Evolutionary conservation across 2,888 invertebrate genomes (phyloP), one percentile per base, ranked within the genome.

Genomic region (Meganola albula): DNA sequence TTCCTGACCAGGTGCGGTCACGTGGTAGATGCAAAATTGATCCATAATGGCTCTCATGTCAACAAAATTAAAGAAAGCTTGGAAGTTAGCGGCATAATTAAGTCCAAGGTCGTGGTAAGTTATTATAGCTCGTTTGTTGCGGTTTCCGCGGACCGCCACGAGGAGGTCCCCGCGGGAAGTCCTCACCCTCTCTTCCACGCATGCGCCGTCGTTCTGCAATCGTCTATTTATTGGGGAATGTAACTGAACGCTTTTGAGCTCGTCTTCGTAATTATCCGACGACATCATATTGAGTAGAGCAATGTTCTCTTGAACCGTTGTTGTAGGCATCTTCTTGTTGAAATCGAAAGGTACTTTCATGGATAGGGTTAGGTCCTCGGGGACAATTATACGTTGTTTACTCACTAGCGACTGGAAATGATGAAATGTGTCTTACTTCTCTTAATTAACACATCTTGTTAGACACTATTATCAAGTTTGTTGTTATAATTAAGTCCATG

Each of bases 21-120:
- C 91, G 77, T 99, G 99, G 75, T 98, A 99, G 50, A 99, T 94
- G 84, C 98, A 98, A 78, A 99, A 99, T 79, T 96, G 93, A 66
- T 96, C 94, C 61, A 96, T 87, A 48, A 97, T 87, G 28, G 93
- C 90, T 57, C 95, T 88, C 95, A 96, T 96, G 61, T 96, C 94
- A 50, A 93, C 92, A 82, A 92, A 97, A 79, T 96, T 96, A 85
- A 97, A 96, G 86, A 96, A 97, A 26, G 96, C 95, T 87, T 96
- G 96, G 82, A 95, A 97, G 85, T 94, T 95, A 56, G 96, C 94
- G 56, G 95, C 92, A 88, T 95, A 97, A 83, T 99, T 99, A 58
- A 99, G 92, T 63, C 99, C 99, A 79, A 99, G 90, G 89, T 99
- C 99, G 85, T 99, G 99, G 86, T 97, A 99, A 51, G 99, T 99